phyloP scores from a whole-genome alignment of 2,888 invertebrate genomes.

The Hydrotaea cyrtoneurina region DNA sequence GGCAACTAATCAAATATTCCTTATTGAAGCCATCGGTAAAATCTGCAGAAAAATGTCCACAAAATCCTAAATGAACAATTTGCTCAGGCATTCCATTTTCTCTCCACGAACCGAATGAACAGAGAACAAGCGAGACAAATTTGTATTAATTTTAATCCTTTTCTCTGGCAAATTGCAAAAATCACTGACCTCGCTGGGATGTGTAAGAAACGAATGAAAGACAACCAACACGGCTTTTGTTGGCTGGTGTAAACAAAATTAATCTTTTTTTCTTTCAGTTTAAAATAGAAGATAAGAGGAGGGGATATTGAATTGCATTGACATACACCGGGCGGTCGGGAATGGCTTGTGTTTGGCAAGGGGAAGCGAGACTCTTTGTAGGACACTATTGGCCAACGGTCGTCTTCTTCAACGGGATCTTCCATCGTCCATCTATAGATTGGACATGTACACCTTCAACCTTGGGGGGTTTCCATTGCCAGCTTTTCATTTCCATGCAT shows the following conservation, averaged over 20 bases:
- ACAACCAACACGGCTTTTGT: constrained; percentile 18
- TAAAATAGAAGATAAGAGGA: constrained; percentile 52
- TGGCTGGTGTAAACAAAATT: constrained; percentile 8
- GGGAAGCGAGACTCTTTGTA: too few relatives aligned
- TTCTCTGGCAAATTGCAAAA: constrained; percentile 46
- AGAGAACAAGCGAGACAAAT: constrained; percentile 22
- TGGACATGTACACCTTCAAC: too few relatives aligned
- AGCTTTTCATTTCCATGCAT: too few relatives aligned
- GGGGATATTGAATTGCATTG: too few relatives aligned
- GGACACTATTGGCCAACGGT: too few relatives aligned
- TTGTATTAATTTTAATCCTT: constrained; percentile 59
- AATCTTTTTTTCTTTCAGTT: constrained; percentile 61
- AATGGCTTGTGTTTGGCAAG: too few relatives aligned
- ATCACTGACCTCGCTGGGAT: constrained; percentile 33
- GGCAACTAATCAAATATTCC: constrained; percentile 48
- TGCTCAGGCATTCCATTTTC: background rate
- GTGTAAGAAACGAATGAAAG: constrained; percentile 5
- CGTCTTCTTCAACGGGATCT: too few relatives aligned
- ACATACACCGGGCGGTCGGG: too few relatives aligned
- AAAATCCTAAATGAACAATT: constrained; percentile 33
- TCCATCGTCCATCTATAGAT: too few relatives aligned
- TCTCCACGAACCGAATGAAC: background rate
- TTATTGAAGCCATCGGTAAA: constrained; percentile 35
- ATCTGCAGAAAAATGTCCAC: background rate
- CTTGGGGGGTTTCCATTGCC: too few relatives aligned